phyloP scores from a whole-genome alignment of 2,113 vertebrate species.

The Heterotis niloticus region DNA sequence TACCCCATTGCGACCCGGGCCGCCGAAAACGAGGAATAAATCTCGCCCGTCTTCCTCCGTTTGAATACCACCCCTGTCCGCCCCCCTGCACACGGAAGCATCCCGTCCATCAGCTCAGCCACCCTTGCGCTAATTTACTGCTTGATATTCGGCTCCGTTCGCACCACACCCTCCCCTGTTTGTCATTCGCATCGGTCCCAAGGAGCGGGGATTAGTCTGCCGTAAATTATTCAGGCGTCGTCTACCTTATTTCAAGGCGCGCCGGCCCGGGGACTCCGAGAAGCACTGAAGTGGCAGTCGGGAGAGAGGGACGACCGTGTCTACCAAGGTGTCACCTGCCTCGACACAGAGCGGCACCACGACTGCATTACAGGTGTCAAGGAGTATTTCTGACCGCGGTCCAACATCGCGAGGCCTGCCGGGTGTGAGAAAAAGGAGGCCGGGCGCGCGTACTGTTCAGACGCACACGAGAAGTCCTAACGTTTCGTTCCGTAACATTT shows the following conservation, averaged over 20 bases:
- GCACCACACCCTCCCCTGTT: not conserved
- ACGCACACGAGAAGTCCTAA: not conserved
- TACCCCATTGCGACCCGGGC: not conserved
- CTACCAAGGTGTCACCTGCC: not conserved
- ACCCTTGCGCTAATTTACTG: not conserved
- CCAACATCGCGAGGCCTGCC: not conserved
- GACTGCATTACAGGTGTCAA: not conserved
- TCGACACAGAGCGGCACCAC: too few species aligned
- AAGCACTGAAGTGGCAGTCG: not conserved
- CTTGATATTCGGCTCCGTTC: not conserved
- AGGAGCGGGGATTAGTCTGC: constrained; percentile 2
- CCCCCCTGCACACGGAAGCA: too few species aligned
- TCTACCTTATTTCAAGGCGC: constrained; percentile 1
- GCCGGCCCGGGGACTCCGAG: not conserved
- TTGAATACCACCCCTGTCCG: not conserved
- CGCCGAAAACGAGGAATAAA: not conserved
- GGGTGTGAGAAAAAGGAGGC: not conserved
- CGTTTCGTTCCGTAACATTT: not conserved
- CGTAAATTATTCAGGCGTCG: not conserved
- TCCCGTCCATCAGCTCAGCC: too few species aligned
- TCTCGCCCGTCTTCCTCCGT: not conserved
- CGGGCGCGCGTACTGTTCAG: not conserved
- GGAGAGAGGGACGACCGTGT: not conserved
- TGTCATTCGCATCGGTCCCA: not conserved
- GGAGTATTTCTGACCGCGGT: too few species aligned